phyloP scores from a whole-genome alignment of 1,140 invertebrate species.

The Helicoverpa zea region DNA sequence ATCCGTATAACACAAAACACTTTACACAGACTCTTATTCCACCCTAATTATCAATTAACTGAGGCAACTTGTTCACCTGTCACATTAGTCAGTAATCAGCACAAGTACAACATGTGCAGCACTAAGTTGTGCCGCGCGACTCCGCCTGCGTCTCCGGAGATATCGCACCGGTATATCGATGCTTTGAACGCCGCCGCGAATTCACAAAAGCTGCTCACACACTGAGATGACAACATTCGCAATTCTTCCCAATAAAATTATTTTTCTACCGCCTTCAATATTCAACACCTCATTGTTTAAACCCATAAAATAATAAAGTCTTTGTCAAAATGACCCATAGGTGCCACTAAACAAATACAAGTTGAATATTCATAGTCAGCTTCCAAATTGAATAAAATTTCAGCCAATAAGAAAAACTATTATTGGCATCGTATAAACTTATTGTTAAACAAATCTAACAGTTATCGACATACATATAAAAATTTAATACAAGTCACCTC shows the following conservation, averaged over 20 bases:
- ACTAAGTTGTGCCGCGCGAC: constrained; percentile 29
- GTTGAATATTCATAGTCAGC: neutral
- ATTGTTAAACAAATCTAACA: constrained; percentile 14
- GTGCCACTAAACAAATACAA: neutral
- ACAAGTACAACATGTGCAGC: constrained; percentile 5
- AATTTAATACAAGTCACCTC: neutral
- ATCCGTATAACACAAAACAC: neutral
- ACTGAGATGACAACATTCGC: neutral
- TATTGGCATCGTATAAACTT: neutral
- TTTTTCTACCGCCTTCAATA: too few species aligned
- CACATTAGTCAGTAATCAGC: constrained; percentile 36
- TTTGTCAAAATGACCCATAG: too few species aligned
- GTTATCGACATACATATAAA: constrained; percentile 11
- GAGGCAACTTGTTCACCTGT: constrained; percentile 6
- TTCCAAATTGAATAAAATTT: neutral
- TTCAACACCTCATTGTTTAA: too few species aligned
- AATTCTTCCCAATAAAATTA: neutral
- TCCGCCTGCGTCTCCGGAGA: constrained; percentile 28
- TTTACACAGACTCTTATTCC: neutral
- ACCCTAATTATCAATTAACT: neutral
- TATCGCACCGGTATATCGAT: constrained; percentile 45
- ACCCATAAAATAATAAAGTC: too few species aligned
- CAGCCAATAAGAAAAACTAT: neutral
- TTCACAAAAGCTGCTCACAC: constrained; percentile 11
- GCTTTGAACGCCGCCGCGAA: constrained; percentile 65